Evolutionary conservation across 2,113 vertebrate genomes (phyloP).

Genomic region (Charadrius vociferus): DNA sequence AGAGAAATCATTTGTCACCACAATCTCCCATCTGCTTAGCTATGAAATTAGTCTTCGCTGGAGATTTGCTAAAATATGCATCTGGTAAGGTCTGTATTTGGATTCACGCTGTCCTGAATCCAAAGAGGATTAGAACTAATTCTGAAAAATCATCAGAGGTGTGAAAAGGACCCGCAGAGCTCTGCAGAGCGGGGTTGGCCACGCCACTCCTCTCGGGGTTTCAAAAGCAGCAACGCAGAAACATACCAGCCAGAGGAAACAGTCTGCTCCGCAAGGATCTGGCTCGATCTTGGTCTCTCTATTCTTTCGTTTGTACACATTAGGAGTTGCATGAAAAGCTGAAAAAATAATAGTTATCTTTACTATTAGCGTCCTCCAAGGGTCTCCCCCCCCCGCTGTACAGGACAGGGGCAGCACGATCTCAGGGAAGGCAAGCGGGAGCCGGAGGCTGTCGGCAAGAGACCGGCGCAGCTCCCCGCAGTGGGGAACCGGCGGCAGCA

Average conservation of each 20-base stretch:
- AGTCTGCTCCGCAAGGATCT: conserved; percentile 93
- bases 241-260: conserved; percentile 93
- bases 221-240: neutral
- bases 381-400: neutral
- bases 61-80: neutral
- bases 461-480: neutral
- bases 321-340: conserved; percentile 97
- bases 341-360: conserved; percentile 52
- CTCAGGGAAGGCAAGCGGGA: neutral
- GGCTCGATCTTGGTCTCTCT: conserved; percentile 95
- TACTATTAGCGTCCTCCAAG: neutral
- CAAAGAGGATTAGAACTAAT: neutral
- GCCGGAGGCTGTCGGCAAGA: neutral
- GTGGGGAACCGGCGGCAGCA: neutral
- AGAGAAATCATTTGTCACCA: neutral
- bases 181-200: neutral
- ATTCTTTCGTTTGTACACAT: conserved; percentile 95
- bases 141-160: neutral
- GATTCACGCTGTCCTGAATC: neutral
- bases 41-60: neutral
- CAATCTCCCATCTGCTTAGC: neutral
- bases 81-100: neutral
- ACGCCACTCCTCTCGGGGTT: neutral
- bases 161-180: neutral
- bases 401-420: neutral